Base-by-base conservation (phyloP, 2,888 invertebrate genomes). In the Plagiodera versicolora region DNA sequence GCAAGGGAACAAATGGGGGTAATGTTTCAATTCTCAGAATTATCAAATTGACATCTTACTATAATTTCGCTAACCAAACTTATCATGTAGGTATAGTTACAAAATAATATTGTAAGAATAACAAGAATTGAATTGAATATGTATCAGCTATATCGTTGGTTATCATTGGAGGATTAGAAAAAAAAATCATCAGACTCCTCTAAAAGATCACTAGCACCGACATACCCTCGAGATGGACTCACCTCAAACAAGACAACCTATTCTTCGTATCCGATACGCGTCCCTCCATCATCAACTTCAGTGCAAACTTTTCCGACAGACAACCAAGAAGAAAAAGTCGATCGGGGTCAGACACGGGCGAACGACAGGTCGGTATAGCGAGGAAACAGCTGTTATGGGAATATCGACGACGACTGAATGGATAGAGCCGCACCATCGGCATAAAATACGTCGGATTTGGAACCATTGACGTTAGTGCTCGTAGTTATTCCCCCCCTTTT, bases 171-270 rank as follows among this genome's bases (percentile, higher is more conserved):
- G n/a, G n/a, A n/a, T n/a, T n/a, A n/a, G n/a, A n/a, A n/a, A n/a
- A n/a, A n/a, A n/a, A n/a, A n/a, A n/a, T n/a, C n/a, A n/a, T n/a
- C n/a, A n/a, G n/a, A n/a, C n/a, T n/a, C n/a, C n/a, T n/a, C n/a
- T n/a, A n/a, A n/a, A n/a, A n/a, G n/a, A n/a, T n/a, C n/a, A n/a
- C n/a, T n/a, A 24, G 6, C 24, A 24, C 24, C 24, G 24, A 5
- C 4, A 35, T 51, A 51, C 8, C 16, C n/a, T n/a, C 5, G 32
- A 32, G 35, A 8, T n/a, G 17, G 16, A 53, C 71, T 68, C 67
- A 75, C 75, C 75, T 74, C 63, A 75, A 70, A 58, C 71, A 72
- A 4, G 73, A 71, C 60, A 75, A 61, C 58, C 74, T 61, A 47
- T 67, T 72, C 11, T 69, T 66, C 1, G 72, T 68, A 63, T 72